Percentiles rank a stretch among this genome's conserved stretches.
Evolutionary conservation across 1,140 invertebrate genomes (phyloP).

Genomic region (Neelides sp.): DNA sequence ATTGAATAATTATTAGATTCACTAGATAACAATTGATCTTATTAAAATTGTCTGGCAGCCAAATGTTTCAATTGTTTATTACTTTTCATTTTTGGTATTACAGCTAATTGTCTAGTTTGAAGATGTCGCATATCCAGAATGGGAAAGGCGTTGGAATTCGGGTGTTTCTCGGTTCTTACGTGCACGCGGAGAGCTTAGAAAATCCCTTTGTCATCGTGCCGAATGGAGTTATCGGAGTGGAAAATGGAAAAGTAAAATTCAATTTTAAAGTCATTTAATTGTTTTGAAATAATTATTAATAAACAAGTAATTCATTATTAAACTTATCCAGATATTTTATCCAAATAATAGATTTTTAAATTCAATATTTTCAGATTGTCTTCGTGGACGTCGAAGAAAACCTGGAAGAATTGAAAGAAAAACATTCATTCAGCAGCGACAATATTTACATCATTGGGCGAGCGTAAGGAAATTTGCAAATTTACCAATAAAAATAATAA

Average conservation of each 20-base stretch:
- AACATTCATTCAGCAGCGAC: slow-evolving; percentile 31
- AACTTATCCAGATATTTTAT: slow-evolving; percentile 27
- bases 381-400: slow-evolving; percentile 34
- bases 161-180: slow-evolving; percentile 26
- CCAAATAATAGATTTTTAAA: background rate
- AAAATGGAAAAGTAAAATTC: slow-evolving; percentile 39
- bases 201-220: slow-evolving; percentile 19
- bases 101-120: no score
- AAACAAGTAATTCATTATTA: no score
- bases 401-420: slow-evolving; percentile 32
- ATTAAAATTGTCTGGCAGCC: no score
- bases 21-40: no score
- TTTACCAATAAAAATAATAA: background rate
- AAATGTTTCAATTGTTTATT: no score
- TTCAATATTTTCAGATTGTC: slow-evolving; percentile 25
- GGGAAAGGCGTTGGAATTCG: background rate
- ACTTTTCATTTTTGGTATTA: no score
- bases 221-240: slow-evolving; percentile 38
- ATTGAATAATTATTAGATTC: no score
- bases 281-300: slow-evolving; percentile 13
- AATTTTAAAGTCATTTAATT: slow-evolving; percentile 22
- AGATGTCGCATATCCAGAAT: no score
- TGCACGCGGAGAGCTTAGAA: slow-evolving; percentile 20
- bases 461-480: slow-evolving; percentile 30
- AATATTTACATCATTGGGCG: slow-evolving; percentile 36